Conservation (phyloP, 2,888 invertebrate genomes). For the Lochmaea crataegi region DNA sequence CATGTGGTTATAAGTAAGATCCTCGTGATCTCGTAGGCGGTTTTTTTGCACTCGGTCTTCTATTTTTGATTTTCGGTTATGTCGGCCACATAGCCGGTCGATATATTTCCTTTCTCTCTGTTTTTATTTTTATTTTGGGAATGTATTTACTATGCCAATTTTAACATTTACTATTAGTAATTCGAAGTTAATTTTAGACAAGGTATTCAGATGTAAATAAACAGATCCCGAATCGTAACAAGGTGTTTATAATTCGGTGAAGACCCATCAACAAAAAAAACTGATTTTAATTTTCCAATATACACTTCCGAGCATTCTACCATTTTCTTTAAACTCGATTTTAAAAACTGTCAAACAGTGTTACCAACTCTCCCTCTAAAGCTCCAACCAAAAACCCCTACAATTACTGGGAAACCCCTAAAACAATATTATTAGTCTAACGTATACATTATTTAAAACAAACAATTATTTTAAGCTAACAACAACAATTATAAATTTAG, state of each 20-base stretch:
- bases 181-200: slow-evolving; percentile 4
- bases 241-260: not conserved
- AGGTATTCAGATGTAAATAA: slow-evolving; percentile 7
- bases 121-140: slow-evolving; percentile 14
- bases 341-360: too few species aligned
- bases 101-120: not conserved
- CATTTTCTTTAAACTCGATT: too few species aligned
- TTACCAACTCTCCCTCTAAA: too few species aligned
- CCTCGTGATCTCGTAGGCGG: slow-evolving; percentile 54
- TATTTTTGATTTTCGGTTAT: slow-evolving; percentile 43
- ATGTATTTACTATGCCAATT: slow-evolving; percentile 30
- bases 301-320: too few species aligned
- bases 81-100: not conserved
- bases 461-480: too few species aligned
- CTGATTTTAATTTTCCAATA: too few species aligned
- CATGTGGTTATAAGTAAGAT: slow-evolving; percentile 21
- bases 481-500: too few species aligned
- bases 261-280: too few species aligned
- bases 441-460: too few species aligned
- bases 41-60: slow-evolving; percentile 50
- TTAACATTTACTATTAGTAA: slow-evolving; percentile 11
- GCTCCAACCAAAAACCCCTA: too few species aligned
- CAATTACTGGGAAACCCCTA: too few species aligned
- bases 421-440: too few species aligned
- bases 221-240: slow-evolving; percentile 9